phyloP scores from a whole-genome alignment of 53 echinoderm and acorn worm genomes.

The Mesocentrotus franciscanus region DNA sequence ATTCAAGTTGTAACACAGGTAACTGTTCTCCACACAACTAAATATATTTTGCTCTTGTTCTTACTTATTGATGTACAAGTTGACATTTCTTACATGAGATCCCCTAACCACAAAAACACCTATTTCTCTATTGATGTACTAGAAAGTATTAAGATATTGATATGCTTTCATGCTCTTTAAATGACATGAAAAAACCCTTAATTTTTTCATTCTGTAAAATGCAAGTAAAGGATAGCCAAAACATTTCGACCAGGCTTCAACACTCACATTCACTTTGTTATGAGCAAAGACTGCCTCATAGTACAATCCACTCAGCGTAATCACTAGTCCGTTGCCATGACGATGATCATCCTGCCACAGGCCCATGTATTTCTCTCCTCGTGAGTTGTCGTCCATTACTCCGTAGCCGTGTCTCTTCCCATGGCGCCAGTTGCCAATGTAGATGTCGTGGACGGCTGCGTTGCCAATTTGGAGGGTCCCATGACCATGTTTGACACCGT shows the following conservation, averaged over 20 bases:
- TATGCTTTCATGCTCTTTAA: too few relatives aligned
- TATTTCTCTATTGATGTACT: too few relatives aligned
- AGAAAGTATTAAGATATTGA: too few relatives aligned
- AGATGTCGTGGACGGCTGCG: conserved; percentile 73
- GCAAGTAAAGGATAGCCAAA: neutral
- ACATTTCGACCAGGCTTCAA: neutral
- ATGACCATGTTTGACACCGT: conserved; percentile 83
- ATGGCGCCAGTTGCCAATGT: conserved; percentile 91
- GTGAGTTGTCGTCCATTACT: conserved; percentile 82
- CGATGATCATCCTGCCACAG: conserved; percentile 90
- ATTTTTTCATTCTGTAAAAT: neutral
- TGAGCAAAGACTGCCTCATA: conserved; percentile 91
- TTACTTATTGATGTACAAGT: too few relatives aligned
- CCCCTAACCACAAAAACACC: too few relatives aligned
- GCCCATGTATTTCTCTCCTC: conserved; percentile 99
- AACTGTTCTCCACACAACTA: too few relatives aligned
- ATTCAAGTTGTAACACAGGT: too few relatives aligned
- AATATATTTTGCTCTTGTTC: too few relatives aligned
- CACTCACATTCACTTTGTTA: conserved; percentile 90
- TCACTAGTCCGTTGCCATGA: conserved; percentile 93
- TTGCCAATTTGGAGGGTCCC: conserved; percentile 73
- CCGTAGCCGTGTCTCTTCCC: conserved; percentile 91
- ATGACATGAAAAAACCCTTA: too few relatives aligned
- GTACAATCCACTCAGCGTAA: conserved; percentile 91
- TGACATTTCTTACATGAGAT: too few relatives aligned